Base-by-base conservation (phyloP, 2,113 vertebrate species). In the Haemorhous mexicanus region DNA sequence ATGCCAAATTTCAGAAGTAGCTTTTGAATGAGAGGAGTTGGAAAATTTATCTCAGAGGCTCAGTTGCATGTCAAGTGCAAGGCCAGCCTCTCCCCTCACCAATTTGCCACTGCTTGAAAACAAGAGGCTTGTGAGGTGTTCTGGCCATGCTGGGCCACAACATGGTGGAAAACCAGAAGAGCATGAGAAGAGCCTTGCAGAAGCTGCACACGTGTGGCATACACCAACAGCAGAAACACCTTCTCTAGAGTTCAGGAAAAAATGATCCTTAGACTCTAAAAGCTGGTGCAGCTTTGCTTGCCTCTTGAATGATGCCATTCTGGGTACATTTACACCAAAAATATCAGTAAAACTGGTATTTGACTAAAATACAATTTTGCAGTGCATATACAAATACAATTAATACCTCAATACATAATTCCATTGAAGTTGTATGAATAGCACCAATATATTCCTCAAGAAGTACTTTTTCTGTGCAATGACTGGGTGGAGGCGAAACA, bases 61-160 rank as follows among this genome's bases (percentile, higher is more conserved):
- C 30, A 27, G 52, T 0, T 41, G 52, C 47, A 43, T 10, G 27
- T 28, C 39, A 49, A 61, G 24, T 2, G 1, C 1, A 3, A 84
- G 83, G 16, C 37, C 35, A 28, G 44, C 24, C 47, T 55, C 49
- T 63, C 41, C 37, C 18, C 16, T 63, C 28, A 39, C 24, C 39
- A 41, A n/a, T 16, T 15, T 61, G 55, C 30, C 39, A 74, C 11
- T 0, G 0, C 21, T 62, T 32, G 55, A 2, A 1, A 14, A 32
- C 18, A 72, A 52, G 58, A 79, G 30, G 35, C 32, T 33, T 77
- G 50, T 18, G 20, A 75, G 53, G n/a, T 5, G 0, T 9, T 84
- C 76, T 81, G 59, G 22, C 12, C 46, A 2, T 35, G 23, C 39
- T 53, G 32, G 43, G 13, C 46, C 44, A n/a, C 22, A 66, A 28